A percentile compares a stretch with the other conserved stretches of the same genome.
Conservation (phyloP, 2,888 invertebrate species). For the Archips crataeganus region DNA sequence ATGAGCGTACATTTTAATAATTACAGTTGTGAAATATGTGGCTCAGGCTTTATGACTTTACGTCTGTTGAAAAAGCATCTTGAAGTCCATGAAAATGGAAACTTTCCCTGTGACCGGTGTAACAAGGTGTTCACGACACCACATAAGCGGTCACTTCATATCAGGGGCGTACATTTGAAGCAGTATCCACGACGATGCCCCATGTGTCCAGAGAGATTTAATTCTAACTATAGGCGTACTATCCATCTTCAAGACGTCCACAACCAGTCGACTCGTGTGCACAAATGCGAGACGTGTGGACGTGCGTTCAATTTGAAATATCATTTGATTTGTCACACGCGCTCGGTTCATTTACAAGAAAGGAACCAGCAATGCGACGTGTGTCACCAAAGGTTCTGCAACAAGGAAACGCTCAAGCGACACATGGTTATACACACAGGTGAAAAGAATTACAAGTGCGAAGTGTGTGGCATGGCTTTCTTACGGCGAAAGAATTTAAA, state of each 20-base stretch:
- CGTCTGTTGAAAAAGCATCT: constrained; percentile 76
- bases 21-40: constrained; percentile 80
- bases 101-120: constrained; percentile 74
- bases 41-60: constrained; percentile 78
- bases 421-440: constrained; percentile 86
- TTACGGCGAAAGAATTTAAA: constrained; percentile 77
- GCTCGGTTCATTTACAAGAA: constrained; percentile 79
- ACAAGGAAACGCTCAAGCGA: constrained; percentile 83
- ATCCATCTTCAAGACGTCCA: constrained; percentile 81
- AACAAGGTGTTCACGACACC: constrained; percentile 75
- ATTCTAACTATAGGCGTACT: constrained; percentile 77
- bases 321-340: constrained; percentile 75
- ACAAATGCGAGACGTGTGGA: constrained; percentile 78
- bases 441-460: constrained; percentile 84
- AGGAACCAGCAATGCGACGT: constrained; percentile 83
- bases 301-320: constrained; percentile 77
- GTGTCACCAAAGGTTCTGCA: constrained; percentile 82
- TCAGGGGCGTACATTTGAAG: constrained; percentile 77
- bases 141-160: constrained; percentile 72
- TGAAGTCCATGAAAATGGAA: constrained; percentile 78
- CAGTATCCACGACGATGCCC: constrained; percentile 75
- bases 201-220: constrained; percentile 78
- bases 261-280: constrained; percentile 76
- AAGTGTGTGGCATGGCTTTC: constrained; percentile 82
- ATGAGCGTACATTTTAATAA: constrained; percentile 82